Base-by-base conservation (phyloP, 92 coral and sea anemone genomes). In the Parazoanthus swiftii region DNA sequence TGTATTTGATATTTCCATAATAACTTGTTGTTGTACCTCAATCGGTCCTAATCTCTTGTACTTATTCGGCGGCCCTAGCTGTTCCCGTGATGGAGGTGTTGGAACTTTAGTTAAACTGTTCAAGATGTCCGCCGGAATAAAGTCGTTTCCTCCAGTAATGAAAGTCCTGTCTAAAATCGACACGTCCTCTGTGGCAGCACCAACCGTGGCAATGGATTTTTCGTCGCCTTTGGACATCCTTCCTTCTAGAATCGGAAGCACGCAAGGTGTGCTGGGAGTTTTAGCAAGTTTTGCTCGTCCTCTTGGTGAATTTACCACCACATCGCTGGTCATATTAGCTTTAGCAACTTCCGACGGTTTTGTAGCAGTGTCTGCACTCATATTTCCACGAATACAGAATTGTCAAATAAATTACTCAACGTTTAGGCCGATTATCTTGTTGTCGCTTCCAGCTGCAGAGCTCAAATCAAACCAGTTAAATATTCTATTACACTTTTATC, bases 81-180 rank as follows among this genome's bases (percentile, higher is more conserved):
- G 96, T 74, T 97, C 99, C 21, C 95, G 90, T 5, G 98, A 86
- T 9, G 99, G 98, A 11, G 98, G 99, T 8, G 93, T 85, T 54
- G 99, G 98, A 7, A 91, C 87, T 76, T 97, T 95, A 36, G 98
- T 94, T 88, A 97, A 86, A 88, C 99, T 97, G 88, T 94, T 92
- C 85, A 97, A 94, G 80, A 97, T 97, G 76, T 97, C 99, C 16
- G 92, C 85, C 25, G 99, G 99, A 67, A 97, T 95, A 83, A 97
- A 97, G 81, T 97, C 99, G 81, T 89, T 95, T 56, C 91, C 93
- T 5, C 87, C 87, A 23, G 94, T 94, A 74, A 93, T 78, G 33
- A 94, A 95, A 21, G 93, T 93, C 56, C 86, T 88, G 54, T 92
- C 95, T 29, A 89, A 89, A 33, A 89, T 94, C 81, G 90, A 36